These are phyloP conservation scores for Lanius collurio DNA, from an alignment of 2,113 vertebrate genomes.

Conservation along the genomic window DNA sequence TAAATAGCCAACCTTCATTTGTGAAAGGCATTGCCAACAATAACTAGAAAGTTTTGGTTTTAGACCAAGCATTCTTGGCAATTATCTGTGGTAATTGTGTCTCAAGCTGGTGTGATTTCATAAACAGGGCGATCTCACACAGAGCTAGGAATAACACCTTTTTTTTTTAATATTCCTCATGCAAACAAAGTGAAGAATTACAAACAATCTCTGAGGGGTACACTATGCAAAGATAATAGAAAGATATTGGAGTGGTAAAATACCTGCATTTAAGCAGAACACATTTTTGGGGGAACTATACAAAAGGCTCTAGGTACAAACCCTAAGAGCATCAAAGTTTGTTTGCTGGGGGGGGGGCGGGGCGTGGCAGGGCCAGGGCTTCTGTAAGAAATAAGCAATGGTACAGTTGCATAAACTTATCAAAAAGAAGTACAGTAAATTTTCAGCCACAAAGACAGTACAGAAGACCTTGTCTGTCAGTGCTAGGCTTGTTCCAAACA, in stretches of 20 bases:
- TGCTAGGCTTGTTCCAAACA: not conserved
- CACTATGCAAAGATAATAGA: not conserved
- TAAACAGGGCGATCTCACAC: not conserved
- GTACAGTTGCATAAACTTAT: not conserved
- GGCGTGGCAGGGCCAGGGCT: not conserved
- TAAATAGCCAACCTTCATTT: not conserved
- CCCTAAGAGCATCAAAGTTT: fast-evolving
- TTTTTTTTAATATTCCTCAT: not conserved
- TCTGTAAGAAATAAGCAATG: not conserved
- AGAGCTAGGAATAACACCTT: conserved; percentile 18
- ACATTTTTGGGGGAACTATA: not conserved
- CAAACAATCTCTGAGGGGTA: not conserved
- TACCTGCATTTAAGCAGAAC: not conserved
- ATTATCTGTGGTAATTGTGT: conserved; percentile 27
- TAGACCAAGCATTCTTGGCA: not conserved
- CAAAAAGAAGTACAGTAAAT: not conserved
- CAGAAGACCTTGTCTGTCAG: not conserved
- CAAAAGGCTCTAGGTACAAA: not conserved
- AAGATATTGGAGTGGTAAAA: not conserved
- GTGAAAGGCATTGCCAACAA: not conserved
- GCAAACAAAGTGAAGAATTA: not conserved
- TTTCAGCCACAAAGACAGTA: not conserved
- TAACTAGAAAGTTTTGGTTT: not conserved
- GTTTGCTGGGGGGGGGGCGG: not conserved
- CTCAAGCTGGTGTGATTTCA: conserved; percentile 25